A percentile compares a stretch with the other conserved stretches of the same genome.
Evolutionary conservation across 2,113 vertebrate genomes (phyloP).

Genomic region (Phycodurus eques): DNA sequence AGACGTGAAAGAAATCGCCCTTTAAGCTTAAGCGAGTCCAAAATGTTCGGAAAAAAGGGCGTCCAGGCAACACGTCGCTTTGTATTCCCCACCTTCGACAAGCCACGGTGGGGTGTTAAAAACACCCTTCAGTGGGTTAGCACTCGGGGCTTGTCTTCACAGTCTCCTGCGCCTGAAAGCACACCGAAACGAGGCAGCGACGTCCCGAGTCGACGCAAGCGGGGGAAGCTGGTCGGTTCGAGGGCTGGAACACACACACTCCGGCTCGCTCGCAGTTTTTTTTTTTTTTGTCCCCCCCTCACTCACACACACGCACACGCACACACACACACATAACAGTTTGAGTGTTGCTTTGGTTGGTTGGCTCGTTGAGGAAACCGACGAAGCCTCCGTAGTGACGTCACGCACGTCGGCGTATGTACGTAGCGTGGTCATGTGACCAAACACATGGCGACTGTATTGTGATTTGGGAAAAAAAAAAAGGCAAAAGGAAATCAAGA

Average conservation of each 20-base stretch:
- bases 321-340: slow-evolving; percentile 36
- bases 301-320: slow-evolving; percentile 20
- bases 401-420: slow-evolving; percentile 41
- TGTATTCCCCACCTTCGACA: slow-evolving; percentile 71
- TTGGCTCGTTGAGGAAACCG: slow-evolving; percentile 54
- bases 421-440: slow-evolving; percentile 67
- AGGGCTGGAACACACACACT: slow-evolving; percentile 10
- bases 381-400: slow-evolving; percentile 55
- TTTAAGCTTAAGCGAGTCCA: slow-evolving; percentile 24
- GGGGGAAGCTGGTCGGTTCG: neutral
- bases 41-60: slow-evolving; percentile 12
- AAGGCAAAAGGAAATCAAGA: neutral
- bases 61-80: slow-evolving; percentile 50
- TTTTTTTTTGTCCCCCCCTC: slow-evolving; percentile 14
- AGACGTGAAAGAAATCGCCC: slow-evolving; percentile 34
- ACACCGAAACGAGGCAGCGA: neutral
- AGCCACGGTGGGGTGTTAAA: slow-evolving; percentile 32
- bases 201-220: neutral
- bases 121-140: slow-evolving; percentile 37
- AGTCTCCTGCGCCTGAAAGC: slow-evolving; percentile 8
- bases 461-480: neutral
- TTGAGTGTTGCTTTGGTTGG: slow-evolving; percentile 43
- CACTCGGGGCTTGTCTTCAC: slow-evolving; percentile 8
- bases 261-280: slow-evolving; percentile 45
- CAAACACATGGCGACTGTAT: slow-evolving; percentile 59